Evolutionary conservation across 2,888 invertebrate species (phyloP).

Genomic region (Alloscopus bannaensis): DNA sequence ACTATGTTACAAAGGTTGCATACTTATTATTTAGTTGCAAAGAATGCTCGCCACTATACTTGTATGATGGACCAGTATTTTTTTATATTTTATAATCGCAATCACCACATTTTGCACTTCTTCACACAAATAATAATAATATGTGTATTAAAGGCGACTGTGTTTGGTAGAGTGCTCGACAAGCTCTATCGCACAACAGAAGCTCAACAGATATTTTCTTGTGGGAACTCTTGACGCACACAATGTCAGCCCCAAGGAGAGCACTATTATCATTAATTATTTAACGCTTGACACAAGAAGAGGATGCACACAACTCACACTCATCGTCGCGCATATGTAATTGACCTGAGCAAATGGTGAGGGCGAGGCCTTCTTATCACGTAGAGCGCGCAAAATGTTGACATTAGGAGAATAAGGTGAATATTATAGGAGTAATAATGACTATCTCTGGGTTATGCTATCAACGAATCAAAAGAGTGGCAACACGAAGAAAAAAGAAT

Average conservation of each 20-base stretch:
- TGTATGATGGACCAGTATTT: not conserved
- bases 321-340: slow-evolving; percentile 19
- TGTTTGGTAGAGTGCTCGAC: too few relatives aligned
- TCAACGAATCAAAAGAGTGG: not conserved
- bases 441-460: not conserved
- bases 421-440: not conserved
- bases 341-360: slow-evolving; percentile 50
- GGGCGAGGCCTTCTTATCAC: too few relatives aligned
- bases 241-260: slow-evolving; percentile 7
- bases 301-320: not conserved
- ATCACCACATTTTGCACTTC: not conserved
- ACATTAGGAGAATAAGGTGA: slow-evolving; percentile 16
- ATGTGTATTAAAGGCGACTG: too few relatives aligned
- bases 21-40: not conserved
- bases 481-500: not conserved
- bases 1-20: not conserved
- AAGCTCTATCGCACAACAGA: slow-evolving; percentile 9
- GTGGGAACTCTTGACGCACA: slow-evolving; percentile 31
- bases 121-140: not conserved
- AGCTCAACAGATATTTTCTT: slow-evolving; percentile 2
- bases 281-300: slow-evolving; percentile 44
- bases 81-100: not conserved
- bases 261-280: slow-evolving; percentile 48
- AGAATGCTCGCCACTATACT: not conserved
- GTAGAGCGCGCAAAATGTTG: too few relatives aligned